Evolutionary conservation across 2,797 vertebrate species (phyloP).

Genomic region (Arremon brunneinucha): DNA sequence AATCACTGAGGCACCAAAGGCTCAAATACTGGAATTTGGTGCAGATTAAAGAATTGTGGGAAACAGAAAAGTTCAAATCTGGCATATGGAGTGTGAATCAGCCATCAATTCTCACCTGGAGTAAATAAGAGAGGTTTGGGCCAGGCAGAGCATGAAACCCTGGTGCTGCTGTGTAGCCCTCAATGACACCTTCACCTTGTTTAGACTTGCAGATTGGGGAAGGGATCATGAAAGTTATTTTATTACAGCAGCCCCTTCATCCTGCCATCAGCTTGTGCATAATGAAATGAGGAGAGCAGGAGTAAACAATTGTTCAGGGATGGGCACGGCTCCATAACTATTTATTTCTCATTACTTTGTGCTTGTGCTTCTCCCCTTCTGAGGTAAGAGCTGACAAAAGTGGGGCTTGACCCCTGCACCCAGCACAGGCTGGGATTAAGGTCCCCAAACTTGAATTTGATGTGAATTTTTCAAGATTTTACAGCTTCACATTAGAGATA

Average conservation of each 20-base stretch:
- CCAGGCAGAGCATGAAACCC: not conserved
- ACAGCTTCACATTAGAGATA: not conserved
- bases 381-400: not conserved
- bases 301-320: not conserved
- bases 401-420: not conserved
- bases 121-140: not conserved
- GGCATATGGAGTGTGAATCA: not conserved
- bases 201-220: not conserved
- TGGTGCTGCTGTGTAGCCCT: not conserved
- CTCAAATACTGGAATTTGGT: not conserved
- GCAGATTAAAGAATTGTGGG: not conserved
- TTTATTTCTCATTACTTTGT: not conserved
- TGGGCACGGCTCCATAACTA: not conserved
- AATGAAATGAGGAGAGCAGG: not conserved
- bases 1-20: not conserved
- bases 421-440: not conserved
- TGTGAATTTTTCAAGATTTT: not conserved
- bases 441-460: not conserved
- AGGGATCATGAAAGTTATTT: not conserved
- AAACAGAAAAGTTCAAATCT: not conserved
- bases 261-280: not conserved
- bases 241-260: not conserved
- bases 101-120: not conserved
- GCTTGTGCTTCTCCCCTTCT: not conserved
- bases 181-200: not conserved